Evolutionary conservation across 2,113 vertebrate species (phyloP).

Genomic region (Erpornis zantholeuca): DNA sequence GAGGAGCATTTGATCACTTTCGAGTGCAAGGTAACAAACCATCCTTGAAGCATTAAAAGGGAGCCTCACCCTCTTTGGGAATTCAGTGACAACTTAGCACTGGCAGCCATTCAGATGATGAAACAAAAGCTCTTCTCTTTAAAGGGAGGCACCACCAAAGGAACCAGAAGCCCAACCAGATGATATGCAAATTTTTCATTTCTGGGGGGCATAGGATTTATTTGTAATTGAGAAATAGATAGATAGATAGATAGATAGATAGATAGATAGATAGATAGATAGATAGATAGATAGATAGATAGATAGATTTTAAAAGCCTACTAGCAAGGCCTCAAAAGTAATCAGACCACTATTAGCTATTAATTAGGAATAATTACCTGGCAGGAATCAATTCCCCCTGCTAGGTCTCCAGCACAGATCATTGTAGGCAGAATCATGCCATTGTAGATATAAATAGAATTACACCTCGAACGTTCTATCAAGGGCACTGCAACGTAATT

Average conservation of each 20-base stretch:
- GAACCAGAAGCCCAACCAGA: not conserved
- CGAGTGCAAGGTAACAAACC: not conserved
- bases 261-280: not conserved
- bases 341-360: not conserved
- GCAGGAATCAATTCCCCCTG: conserved; percentile 83
- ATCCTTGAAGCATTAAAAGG: not conserved
- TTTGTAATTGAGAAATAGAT: not conserved
- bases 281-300: not conserved
- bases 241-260: not conserved
- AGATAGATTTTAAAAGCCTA: not conserved
- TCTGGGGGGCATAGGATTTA: not conserved
- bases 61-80: not conserved
- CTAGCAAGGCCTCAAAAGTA: not conserved
- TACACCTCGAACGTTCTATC: conserved; percentile 76
- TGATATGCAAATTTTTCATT: not conserved
- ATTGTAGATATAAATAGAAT: conserved; percentile 62
- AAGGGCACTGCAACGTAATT: conserved; percentile 76
- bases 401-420: conserved; percentile 85
- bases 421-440: conserved; percentile 78
- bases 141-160: not conserved
- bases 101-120: not conserved
- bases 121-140: not conserved
- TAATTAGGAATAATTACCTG: conserved; percentile 75
- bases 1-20: not conserved
- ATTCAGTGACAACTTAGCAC: not conserved